Evolutionary conservation across 2,113 vertebrate genomes (phyloP).

Genomic region (Bostrychus sinensis): DNA sequence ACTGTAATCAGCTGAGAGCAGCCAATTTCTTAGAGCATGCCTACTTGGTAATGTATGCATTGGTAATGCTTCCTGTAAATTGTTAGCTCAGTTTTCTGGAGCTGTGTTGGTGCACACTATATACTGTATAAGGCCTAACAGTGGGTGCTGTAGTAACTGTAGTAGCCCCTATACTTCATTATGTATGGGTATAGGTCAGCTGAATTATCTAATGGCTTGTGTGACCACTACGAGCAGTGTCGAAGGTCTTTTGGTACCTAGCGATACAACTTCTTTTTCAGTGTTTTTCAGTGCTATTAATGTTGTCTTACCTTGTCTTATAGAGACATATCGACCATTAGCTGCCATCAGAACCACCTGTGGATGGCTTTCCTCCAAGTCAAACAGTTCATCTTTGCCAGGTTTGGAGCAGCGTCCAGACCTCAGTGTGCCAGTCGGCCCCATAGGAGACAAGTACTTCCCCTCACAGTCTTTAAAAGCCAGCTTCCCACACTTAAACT

Average conservation of each 20-base stretch:
- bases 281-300: neutral
- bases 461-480: slow-evolving; percentile 96
- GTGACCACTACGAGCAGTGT: too few relatives aligned
- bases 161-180: slow-evolving; percentile 45
- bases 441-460: slow-evolving; percentile 91
- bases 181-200: slow-evolving; percentile 51
- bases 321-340: slow-evolving; percentile 91
- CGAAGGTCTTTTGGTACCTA: too few relatives aligned
- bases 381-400: slow-evolving; percentile 95
- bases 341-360: slow-evolving; percentile 92
- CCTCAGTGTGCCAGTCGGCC: slow-evolving; percentile 89
- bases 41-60: slow-evolving; percentile 19
- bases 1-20: slow-evolving; percentile 44
- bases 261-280: slow-evolving; percentile 19
- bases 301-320: slow-evolving; percentile 89
- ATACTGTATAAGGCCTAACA: slow-evolving; percentile 9
- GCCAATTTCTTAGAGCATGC: slow-evolving; percentile 9
- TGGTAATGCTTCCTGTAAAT: slow-evolving; percentile 46
- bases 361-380: slow-evolving; percentile 94
- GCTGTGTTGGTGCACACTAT: slow-evolving; percentile 27
- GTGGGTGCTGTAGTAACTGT: slow-evolving; percentile 36
- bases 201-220: slow-evolving; percentile 41
- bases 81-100: slow-evolving; percentile 34
- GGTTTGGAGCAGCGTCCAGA: slow-evolving; percentile 92
- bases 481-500: slow-evolving; percentile 92